Base-by-base conservation (phyloP, 2,113 vertebrate genomes). In the Myrmecophaga tridactyla region DNA sequence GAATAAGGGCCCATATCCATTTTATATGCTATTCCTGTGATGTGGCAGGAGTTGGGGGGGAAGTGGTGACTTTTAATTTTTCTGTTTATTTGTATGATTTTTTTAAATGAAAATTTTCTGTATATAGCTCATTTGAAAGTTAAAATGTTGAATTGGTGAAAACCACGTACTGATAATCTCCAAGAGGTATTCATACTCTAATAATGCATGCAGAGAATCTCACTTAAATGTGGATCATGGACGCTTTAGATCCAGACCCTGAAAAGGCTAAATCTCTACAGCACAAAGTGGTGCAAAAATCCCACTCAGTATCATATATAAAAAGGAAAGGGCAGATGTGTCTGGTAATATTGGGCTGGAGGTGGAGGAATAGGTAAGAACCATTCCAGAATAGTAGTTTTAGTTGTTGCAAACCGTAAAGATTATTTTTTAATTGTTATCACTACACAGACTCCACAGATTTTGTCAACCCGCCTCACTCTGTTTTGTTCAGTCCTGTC, bases 1-100 rank as follows among this genome's bases (percentile, higher is more conserved):
- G 36, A 88, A 87, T 77, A 58, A 90, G 60, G 11, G 5, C 23
- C 6, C 12, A 67, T 82, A 92, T 41, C 25, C 20, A 78, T 65
- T 92, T 96, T 85, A 76, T 84, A 23, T 85, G 51, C 20, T 70
- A 78, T 56, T 73, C 84, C 7, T 86, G 6, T 94, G 56, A 73
- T 48, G n/a, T n/a, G n/a, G n/a, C n/a, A n/a, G n/a, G n/a, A n/a
- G n/a, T n/a, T n/a, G n/a, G n/a, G n/a, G n/a, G n/a, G n/a, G n/a
- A n/a, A n/a, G n/a, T n/a, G n/a, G n/a, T n/a, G n/a, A n/a, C n/a
- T n/a, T n/a, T n/a, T n/a, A n/a, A n/a, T n/a, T n/a, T n/a, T n/a
- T n/a, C n/a, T n/a, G n/a, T n/a, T n/a, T n/a, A n/a, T 53, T 73
- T 86, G 6, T 86, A 4, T 93, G 56, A 73, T n/a, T 85, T 72